Percentiles rank a stretch among this genome's conserved stretches.
These are phyloP conservation scores for Amphipoea oculea DNA, from an alignment of 2,888 invertebrate genomes.

Conservation along the genomic window DNA sequence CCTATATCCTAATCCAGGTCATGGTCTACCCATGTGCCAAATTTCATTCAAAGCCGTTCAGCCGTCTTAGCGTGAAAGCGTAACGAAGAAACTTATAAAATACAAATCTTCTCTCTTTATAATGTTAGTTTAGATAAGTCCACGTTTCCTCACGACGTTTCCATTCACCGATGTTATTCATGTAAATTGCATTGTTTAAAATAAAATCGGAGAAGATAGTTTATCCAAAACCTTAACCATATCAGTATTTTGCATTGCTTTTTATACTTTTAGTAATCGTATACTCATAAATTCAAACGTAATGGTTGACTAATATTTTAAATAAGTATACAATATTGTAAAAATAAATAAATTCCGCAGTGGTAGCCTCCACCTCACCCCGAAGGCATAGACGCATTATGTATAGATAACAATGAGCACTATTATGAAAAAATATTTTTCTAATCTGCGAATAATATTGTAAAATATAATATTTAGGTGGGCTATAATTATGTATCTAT, in stretches of 20 bases:
- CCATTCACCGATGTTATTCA: neutral
- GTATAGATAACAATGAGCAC: conserved; percentile 80
- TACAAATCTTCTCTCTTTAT: neutral
- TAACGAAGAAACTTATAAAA: neutral
- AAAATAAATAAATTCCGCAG: conserved; percentile 10
- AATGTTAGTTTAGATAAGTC: neutral
- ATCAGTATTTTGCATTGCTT: conserved; percentile 38
- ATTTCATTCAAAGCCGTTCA: neutral
- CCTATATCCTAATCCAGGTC: neutral
- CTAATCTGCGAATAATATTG: conserved; percentile 86
- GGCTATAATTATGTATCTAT: conserved; percentile 75
- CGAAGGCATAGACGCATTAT: conserved; percentile 63
- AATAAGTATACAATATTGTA: neutral
- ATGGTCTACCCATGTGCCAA: neutral
- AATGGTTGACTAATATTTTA: conserved; percentile 16
- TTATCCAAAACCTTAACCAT: conserved; percentile 5
- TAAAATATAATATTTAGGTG: conserved; percentile 85
- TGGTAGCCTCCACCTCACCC: conserved; percentile 40
- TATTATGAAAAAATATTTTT: conserved; percentile 88
- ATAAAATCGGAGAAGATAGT: neutral
- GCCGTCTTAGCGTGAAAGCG: neutral
- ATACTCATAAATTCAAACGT: conserved; percentile 34
- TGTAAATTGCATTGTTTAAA: conserved; percentile 12
- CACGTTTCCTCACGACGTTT: neutral
- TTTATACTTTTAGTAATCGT: conserved; percentile 31